Percentiles rank a stretch among this genome's conserved stretches.
Evolutionary conservation across 2,888 invertebrate genomes (phyloP).

Genomic region (Agrotis ipsilon): DNA sequence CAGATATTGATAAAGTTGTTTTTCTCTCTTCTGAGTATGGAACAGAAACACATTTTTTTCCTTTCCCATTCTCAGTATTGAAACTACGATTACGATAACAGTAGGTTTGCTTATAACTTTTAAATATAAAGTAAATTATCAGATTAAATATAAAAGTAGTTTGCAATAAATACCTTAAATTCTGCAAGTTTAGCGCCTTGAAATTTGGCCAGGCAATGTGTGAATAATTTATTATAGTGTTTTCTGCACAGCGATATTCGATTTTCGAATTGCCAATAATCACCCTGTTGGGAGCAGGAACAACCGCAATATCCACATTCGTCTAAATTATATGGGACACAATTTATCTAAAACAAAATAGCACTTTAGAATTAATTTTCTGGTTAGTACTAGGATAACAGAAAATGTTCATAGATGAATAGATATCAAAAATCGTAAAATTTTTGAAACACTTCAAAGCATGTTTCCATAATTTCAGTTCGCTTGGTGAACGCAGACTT

Average conservation of each 20-base stretch:
- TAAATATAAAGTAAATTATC: no score
- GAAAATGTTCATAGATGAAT: not conserved
- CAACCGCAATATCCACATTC: conserved; percentile 85
- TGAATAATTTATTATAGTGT: conserved; percentile 84
- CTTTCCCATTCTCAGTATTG: no score
- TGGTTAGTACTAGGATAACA: not conserved
- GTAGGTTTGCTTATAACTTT: no score
- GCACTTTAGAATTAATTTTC: not conserved
- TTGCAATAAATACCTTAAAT: conserved; percentile 78
- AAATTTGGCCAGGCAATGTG: conserved; percentile 83
- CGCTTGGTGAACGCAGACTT: no score
- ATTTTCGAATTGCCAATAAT: conserved; percentile 91
- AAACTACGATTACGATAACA: no score
- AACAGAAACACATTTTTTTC: no score
- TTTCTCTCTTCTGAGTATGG: no score
- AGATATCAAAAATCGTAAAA: no score
- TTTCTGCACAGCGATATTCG: conserved; percentile 86
- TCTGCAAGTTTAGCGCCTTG: conserved; percentile 84
- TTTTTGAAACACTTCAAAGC: no score
- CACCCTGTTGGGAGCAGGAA: conserved; percentile 89
- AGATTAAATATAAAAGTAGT: no score
- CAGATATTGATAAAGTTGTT: no score
- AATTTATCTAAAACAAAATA: conserved; percentile 82
- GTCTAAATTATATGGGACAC: conserved; percentile 88
- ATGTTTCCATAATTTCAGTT: no score